These are phyloP conservation scores for Hoplodrina blanda DNA, from an alignment of 2,888 invertebrate genomes.

Conservation along the genomic window DNA sequence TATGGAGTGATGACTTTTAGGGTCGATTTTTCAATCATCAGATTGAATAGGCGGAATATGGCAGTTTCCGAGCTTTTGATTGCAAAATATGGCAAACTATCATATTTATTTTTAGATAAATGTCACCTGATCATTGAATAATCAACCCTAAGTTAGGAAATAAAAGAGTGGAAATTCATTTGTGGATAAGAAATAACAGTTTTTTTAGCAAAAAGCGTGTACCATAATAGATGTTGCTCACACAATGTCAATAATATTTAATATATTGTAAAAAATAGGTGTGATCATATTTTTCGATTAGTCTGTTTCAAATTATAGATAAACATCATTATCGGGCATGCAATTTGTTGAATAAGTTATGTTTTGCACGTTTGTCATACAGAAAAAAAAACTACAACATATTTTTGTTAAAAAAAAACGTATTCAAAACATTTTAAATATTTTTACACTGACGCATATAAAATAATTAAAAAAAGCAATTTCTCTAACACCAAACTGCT, in stretches of 20 bases:
- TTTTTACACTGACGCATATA: conserved; percentile 13
- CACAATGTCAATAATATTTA: conserved; percentile 33
- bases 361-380: not conserved
- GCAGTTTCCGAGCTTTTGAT: no score
- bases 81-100: no score
- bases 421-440: no score
- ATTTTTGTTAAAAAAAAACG: no score
- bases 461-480: not conserved
- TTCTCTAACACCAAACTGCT: not conserved
- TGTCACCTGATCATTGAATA: not conserved
- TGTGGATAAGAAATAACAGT: conserved; percentile 5
- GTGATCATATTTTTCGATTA: conserved; percentile 60
- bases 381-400: no score
- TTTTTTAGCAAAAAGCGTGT: conserved; percentile 19
- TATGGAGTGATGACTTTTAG: no score
- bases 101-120: not conserved
- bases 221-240: conserved; percentile 51
- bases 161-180: conserved; percentile 4
- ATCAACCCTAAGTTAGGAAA: not conserved
- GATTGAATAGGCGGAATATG: not conserved
- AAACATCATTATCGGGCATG: not conserved
- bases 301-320: conserved; percentile 39
- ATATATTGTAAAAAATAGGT: conserved; percentile 53
- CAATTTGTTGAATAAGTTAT: not conserved
- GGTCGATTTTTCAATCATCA: not conserved